Base-by-base conservation (phyloP, 2,797 vertebrate species). In the Octomys mimax region DNA sequence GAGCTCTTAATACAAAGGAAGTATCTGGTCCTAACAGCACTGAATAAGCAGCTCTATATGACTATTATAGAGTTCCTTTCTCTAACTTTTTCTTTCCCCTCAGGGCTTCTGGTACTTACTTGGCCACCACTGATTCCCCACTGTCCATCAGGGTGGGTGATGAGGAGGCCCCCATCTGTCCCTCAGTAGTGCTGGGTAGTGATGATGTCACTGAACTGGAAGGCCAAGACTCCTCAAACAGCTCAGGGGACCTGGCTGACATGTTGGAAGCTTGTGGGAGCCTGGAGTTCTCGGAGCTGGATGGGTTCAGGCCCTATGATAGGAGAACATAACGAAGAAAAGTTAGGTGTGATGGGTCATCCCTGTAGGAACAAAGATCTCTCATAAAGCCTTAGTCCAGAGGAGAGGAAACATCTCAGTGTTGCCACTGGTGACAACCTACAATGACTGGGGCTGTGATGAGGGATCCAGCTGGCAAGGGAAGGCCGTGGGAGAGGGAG, bases 221-320 rank as follows among this genome's bases (percentile, higher is more conserved):
- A 14, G 99, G 98, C 99, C 99, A 99, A n/a, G 98, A 99, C 80
- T 99, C 99, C 31, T 98, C 95, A 91, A 98, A 99, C 79, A 93
- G 98, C 78, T 98, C 98, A 39, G 97, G 93, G 80, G 89, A 95
- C 42, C 54, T 96, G 66, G 28, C 83, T 64, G 52, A 89, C 91
- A 59, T 61, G 98, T 84, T 62, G 73, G 39, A 91, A 94, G 42
- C 70, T 81, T 88, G 87, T 89, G 87, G 88, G 26, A 86, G 57
- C 19, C 89, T 95, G 88, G 79, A 77, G 52, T 80, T 93, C 57
- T 95, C 97, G 92, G 97, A 96, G 62, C 89, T 96, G 52, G 89
- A 92, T 87, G 98, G 98, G 96, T 98, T 99, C 89, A 98, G 94
- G 86, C 87, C 97, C 99, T 99, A 95, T 73, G 42, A 86, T 1